Percentiles rank a stretch among this genome's conserved stretches.
Conservation (phyloP, 1,140 invertebrate species). For the Tenebrio molitor region DNA sequence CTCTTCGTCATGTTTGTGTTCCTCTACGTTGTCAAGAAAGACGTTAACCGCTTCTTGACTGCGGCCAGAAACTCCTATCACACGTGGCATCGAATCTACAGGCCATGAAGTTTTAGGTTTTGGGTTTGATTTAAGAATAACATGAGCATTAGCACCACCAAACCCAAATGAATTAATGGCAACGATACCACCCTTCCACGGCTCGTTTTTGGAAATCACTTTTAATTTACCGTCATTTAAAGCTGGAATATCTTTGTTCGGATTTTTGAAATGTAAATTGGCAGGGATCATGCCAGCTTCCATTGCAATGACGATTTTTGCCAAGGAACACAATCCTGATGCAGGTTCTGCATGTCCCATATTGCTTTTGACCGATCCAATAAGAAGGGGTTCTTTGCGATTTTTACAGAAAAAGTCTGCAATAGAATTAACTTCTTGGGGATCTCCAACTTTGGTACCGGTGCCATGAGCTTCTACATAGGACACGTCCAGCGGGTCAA, state of each 20-base stretch:
- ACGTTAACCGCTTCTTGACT: slow-evolving; percentile 84
- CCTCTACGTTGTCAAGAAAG: slow-evolving; percentile 76
- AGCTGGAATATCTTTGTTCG: slow-evolving; percentile 92
- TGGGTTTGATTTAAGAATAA: slow-evolving; percentile 85
- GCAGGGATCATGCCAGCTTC: slow-evolving; percentile 87
- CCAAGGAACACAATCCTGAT: slow-evolving; percentile 90
- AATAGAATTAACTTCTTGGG: slow-evolving; percentile 95
- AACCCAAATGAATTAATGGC: slow-evolving; percentile 98
- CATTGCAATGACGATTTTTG: slow-evolving; percentile 94
- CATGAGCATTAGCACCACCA: slow-evolving; percentile 96
- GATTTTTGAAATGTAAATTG: slow-evolving; percentile 90
- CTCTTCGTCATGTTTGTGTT: slow-evolving; percentile 77
- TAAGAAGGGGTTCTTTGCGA: slow-evolving; percentile 82
- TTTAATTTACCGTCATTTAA: slow-evolving; percentile 81
- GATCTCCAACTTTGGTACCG: slow-evolving; percentile 95
- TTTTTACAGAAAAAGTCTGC: slow-evolving; percentile 92
- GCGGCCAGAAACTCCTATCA: slow-evolving; percentile 86
- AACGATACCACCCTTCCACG: slow-evolving; percentile 88
- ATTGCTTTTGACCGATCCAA: slow-evolving; percentile 98
- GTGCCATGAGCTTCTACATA: slow-evolving; percentile 98
- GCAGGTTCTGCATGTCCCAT: slow-evolving; percentile 98
- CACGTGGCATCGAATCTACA: slow-evolving; percentile 73
- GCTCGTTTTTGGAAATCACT: slow-evolving; percentile 84
- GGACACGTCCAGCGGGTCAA: slow-evolving; percentile 84
- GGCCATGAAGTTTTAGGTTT: slow-evolving; percentile 76